Conservation (phyloP, 2,797 vertebrate genomes). For the Anguilla obscura region DNA sequence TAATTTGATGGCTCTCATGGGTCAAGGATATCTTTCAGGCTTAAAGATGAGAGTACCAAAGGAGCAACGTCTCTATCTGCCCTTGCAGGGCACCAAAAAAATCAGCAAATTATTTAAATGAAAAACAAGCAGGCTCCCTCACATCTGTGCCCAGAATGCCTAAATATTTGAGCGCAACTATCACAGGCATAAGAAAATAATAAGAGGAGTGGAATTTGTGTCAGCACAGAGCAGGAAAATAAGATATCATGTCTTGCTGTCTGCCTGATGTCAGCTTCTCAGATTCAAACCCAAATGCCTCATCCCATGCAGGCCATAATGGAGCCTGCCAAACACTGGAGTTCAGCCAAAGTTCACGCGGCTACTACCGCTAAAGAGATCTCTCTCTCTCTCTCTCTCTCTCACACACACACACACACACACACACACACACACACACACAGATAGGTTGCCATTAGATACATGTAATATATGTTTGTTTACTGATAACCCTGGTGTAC, state of each 20-base stretch:
- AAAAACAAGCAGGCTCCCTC: conserved; percentile 71
- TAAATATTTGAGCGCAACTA: conserved; percentile 70
- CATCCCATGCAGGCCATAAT: conserved; percentile 81
- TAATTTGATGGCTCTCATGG: conserved; percentile 67
- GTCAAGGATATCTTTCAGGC: conserved; percentile 71
- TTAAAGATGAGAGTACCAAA: conserved; percentile 64
- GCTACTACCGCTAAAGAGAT: conserved; percentile 81
- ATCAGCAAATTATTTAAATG: conserved; percentile 87
- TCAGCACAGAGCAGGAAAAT: conserved; percentile 93
- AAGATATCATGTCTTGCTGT: conserved; percentile 98
- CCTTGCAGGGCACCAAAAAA: conserved; percentile 47
- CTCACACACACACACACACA: conserved; percentile 34
- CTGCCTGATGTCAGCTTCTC: conserved; percentile 91
- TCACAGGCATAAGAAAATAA: conserved; percentile 88
- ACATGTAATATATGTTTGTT: conserved; percentile 25
- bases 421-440: conserved; percentile 37
- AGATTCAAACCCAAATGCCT: conserved; percentile 87
- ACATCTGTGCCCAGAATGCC: conserved; percentile 84
- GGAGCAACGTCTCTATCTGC: conserved; percentile 80
- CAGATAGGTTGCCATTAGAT: conserved; percentile 38
- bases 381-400: conserved; percentile 57
- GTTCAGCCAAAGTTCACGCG: conserved; percentile 95
- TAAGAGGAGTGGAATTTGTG: conserved; percentile 91
- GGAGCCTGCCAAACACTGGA: conserved; percentile 77
- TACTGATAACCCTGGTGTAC: conserved; percentile 40